These are phyloP conservation scores for Tromatobia lineatoria DNA, from an alignment of 2,888 invertebrate species.

Conservation along the genomic window DNA sequence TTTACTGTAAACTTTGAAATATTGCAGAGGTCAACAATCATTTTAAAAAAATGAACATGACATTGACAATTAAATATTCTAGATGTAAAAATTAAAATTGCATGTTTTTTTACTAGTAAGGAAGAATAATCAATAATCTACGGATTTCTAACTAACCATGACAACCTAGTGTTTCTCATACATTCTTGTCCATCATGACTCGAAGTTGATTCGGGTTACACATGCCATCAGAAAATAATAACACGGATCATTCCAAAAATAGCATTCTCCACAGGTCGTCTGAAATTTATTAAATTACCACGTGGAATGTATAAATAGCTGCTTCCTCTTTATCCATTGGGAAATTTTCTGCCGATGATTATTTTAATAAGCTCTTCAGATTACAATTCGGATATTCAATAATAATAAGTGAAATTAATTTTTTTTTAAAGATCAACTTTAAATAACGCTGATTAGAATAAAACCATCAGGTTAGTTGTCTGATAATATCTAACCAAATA, in stretches of 20 bases:
- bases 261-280: neutral
- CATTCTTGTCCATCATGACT: constrained; percentile 23
- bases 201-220: constrained; percentile 17
- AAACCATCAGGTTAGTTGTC: neutral
- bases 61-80: too few relatives aligned
- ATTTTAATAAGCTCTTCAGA: neutral
- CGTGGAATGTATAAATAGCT: constrained; percentile 1
- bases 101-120: constrained; percentile 8
- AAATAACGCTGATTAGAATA: too few relatives aligned
- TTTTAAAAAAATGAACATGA: too few relatives aligned
- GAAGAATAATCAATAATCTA: neutral
- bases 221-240: neutral
- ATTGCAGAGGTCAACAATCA: too few relatives aligned
- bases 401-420: neutral
- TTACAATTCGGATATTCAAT: neutral
- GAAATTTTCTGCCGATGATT: neutral
- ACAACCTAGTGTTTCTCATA: constrained; percentile 53
- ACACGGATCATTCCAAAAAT: neutral
- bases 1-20: neutral
- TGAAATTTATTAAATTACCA: neutral
- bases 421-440: too few relatives aligned
- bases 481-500: neutral
- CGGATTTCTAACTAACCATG: constrained; percentile 60
- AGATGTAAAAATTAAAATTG: neutral
- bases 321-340: neutral